Conservation (phyloP, 2,113 vertebrate genomes). For the Ginglymostoma cirratum region DNA sequence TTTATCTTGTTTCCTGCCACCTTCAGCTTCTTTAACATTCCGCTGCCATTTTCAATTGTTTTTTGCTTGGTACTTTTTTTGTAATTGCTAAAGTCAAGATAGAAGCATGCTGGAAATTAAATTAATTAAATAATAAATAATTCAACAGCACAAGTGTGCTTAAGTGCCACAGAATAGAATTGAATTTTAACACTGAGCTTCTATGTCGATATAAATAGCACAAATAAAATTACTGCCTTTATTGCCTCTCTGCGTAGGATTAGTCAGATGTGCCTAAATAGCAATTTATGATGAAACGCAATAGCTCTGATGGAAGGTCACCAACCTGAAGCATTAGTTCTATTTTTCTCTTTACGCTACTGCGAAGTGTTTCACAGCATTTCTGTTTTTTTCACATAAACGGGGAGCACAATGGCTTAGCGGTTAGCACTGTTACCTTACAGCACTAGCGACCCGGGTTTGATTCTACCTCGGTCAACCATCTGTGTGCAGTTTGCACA, state of each 20-base stretch:
- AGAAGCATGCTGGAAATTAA: conserved; percentile 2
- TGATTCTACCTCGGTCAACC: too few relatives aligned
- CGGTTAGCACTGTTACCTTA: too few relatives aligned
- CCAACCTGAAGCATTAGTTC: not conserved
- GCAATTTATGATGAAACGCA: not conserved
- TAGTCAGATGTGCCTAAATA: not conserved
- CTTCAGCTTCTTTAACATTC: not conserved
- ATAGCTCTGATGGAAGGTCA: not conserved
- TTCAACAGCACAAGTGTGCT: not conserved
- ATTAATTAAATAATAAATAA: conserved; percentile 35
- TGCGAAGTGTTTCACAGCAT: not conserved
- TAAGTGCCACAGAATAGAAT: conserved; percentile 1
- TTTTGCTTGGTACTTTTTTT: not conserved
- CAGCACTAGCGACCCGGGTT: too few relatives aligned
- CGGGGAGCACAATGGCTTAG: too few relatives aligned
- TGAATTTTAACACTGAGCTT: not conserved
- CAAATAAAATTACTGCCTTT: not conserved
- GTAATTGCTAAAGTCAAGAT: not conserved
- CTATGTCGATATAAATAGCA: conserved; percentile 7
- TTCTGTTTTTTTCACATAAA: not conserved
- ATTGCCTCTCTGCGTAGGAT: not conserved
- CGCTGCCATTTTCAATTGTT: not conserved
- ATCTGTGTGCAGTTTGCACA: too few relatives aligned
- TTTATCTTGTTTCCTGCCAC: not conserved
- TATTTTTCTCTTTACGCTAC: not conserved